phyloP scores from a whole-genome alignment of 2,888 invertebrate species.

The Eudasyphora cyanicolor region DNA sequence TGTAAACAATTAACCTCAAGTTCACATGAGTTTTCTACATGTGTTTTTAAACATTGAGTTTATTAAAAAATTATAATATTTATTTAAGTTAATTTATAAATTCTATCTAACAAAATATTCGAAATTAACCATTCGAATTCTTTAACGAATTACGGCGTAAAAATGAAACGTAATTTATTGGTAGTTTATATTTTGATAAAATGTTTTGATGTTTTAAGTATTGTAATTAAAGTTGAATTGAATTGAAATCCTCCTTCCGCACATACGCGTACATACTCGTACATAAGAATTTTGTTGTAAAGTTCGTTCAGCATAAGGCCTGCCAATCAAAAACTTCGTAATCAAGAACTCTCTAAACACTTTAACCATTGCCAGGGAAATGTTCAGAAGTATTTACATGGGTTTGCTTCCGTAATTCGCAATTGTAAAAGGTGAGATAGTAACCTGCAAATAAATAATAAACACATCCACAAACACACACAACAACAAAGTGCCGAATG shows the following conservation, averaged over 20 bases:
- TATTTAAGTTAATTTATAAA: conserved; percentile 48
- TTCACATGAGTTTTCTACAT: conserved; percentile 59
- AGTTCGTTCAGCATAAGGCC: not conserved
- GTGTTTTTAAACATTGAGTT: conserved; percentile 56
- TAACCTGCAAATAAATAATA: too few relatives aligned
- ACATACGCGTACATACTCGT: too few relatives aligned
- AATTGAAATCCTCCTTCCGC: conserved; percentile 24
- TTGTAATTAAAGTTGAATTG: conserved; percentile 18
- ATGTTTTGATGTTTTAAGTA: conserved; percentile 7
- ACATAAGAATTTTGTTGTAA: conserved; percentile 1
- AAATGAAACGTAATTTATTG: conserved; percentile 7
- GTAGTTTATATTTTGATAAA: conserved; percentile 28
- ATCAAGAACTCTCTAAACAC: too few relatives aligned
- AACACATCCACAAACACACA: too few relatives aligned
- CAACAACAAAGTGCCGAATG: not conserved
- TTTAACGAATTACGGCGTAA: not conserved
- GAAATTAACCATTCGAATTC: not conserved
- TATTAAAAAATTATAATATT: conserved; percentile 16
- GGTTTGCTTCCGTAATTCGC: too few relatives aligned
- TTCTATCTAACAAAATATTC: not conserved
- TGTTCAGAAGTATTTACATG: too few relatives aligned
- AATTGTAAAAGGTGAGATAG: too few relatives aligned
- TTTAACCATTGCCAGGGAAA: too few relatives aligned
- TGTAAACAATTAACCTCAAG: conserved; percentile 47
- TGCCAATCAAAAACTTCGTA: too few relatives aligned